phyloP scores from a whole-genome alignment of 1,140 invertebrate species.

The Littorina saxatilis region DNA sequence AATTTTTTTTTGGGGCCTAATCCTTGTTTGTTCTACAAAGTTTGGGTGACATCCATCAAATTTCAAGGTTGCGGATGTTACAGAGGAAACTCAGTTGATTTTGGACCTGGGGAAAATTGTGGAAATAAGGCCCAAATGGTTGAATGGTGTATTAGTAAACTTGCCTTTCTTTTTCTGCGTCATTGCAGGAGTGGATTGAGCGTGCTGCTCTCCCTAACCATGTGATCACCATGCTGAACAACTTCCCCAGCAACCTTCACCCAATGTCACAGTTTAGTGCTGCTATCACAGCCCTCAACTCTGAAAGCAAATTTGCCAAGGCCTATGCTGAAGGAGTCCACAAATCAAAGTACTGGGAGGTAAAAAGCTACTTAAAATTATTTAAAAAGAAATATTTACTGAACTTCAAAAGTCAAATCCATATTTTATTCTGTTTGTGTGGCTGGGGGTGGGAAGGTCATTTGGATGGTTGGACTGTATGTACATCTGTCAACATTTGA shows the following conservation, averaged over 20 bases:
- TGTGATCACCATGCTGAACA: conserved; percentile 95
- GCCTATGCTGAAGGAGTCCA: conserved; percentile 91
- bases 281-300: conserved; percentile 93
- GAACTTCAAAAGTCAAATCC: too few relatives aligned
- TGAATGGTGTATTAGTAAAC: too few relatives aligned
- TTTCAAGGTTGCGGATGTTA: too few relatives aligned
- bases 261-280: conserved; percentile 97
- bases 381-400: conserved; percentile 4
- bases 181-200: conserved; percentile 88
- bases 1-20: too few relatives aligned
- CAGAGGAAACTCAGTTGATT: too few relatives aligned
- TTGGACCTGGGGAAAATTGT: too few relatives aligned
- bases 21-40: too few relatives aligned
- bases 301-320: conserved; percentile 95
- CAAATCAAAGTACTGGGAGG: conserved; percentile 94
- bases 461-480: not conserved
- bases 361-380: conserved; percentile 62
- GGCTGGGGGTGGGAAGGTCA: too few relatives aligned
- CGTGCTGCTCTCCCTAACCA: conserved; percentile 93
- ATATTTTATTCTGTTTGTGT: too few relatives aligned
- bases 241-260: conserved; percentile 94
- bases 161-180: conserved; percentile 27
- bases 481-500: too few relatives aligned
- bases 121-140: too few relatives aligned
- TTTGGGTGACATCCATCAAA: too few relatives aligned